Base-by-base conservation (phyloP, 2,113 vertebrate genomes). In the Nannospalax galili region DNA sequence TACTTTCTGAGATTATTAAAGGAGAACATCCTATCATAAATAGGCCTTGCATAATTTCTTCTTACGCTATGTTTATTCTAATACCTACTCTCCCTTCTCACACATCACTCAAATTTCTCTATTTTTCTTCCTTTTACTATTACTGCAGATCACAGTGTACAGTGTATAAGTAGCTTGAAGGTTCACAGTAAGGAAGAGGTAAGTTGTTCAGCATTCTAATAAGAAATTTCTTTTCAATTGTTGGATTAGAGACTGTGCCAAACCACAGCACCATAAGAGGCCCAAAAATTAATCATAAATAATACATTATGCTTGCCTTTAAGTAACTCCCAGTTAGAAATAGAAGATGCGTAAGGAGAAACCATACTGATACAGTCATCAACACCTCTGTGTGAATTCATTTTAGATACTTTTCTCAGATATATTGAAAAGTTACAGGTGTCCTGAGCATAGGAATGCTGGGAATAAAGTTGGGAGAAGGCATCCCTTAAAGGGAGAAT, bases 311-410 rank as follows among this genome's bases (percentile, higher is more conserved):
- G 72, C 37, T 75, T 91, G 52, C 35, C 35, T 93, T 96, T 96
- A 96, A 96, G 82, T 96, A 97, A 95, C 69, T 95, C 84, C 91
- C 82, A 95, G 84, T 91, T 62, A 95, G 87, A 95, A 96, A 91
- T 32, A 88, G 26, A 42, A 94, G 52, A 91, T 87, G 17, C 75
- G 67, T 62, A 30, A 84, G 65, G 92, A 92, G 92, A 91, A 94
- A 94, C 45, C 75, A 96, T 73, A 95, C 90, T 87, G 95, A 79
- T 67, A 92, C 7, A 96, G 84, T 96, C 90, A 93, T 96, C 95
- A 95, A 80, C 93, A 94, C 95, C 93, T 96, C 95, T 93, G 93
- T 96, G 80, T 96, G 95, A 96, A 90, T 90, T 96, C 84, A 77
- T 94, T 96, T 95, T 94, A 86, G 86, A 93, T 75, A 95, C 69